A percentile compares a stretch with the other conserved stretches of the same genome.
Conservation (phyloP, 2,888 invertebrate genomes). For the Caenorhabditis sp. region DNA sequence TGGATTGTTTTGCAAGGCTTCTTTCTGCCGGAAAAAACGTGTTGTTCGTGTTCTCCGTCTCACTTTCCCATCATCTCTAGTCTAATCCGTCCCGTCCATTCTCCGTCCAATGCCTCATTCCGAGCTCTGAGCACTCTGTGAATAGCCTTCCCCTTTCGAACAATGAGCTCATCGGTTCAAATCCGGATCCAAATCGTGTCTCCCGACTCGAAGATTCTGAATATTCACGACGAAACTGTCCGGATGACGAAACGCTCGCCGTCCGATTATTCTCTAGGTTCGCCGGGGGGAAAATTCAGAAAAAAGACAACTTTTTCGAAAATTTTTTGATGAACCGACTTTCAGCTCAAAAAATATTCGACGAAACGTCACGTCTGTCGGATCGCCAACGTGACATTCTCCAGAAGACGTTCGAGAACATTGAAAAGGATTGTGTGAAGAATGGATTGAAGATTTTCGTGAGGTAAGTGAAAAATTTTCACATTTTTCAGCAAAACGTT, state of each 20-base stretch:
- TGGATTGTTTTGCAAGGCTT: background rate
- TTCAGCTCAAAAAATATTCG: conserved; percentile 70
- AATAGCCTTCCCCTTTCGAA: background rate
- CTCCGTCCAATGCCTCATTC: background rate
- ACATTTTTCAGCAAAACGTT: no score
- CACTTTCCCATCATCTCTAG: no score
- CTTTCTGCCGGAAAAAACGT: no score
- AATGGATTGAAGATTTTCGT: conserved; percentile 74
- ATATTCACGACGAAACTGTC: background rate
- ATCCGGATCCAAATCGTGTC: background rate
- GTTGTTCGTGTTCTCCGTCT: conserved; percentile 5
- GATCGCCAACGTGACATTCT: conserved; percentile 70
- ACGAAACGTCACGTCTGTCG: conserved; percentile 70
- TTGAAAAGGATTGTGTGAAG: conserved; percentile 69
- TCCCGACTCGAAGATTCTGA: background rate
- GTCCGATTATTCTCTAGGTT: conserved; percentile 23
- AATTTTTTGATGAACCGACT: background rate
- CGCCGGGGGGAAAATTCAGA: background rate
- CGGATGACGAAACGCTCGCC: background rate
- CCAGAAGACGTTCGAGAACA: conserved; percentile 68
- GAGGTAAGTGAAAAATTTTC: conserved; percentile 49
- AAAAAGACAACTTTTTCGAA: no score
- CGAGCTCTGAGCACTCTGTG: background rate
- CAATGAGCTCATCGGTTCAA: background rate
- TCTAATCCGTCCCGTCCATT: conserved; percentile 14